These are phyloP conservation scores for Andrena cerasifolii DNA, from an alignment of 1,140 invertebrate genomes.

Conservation along the genomic window DNA sequence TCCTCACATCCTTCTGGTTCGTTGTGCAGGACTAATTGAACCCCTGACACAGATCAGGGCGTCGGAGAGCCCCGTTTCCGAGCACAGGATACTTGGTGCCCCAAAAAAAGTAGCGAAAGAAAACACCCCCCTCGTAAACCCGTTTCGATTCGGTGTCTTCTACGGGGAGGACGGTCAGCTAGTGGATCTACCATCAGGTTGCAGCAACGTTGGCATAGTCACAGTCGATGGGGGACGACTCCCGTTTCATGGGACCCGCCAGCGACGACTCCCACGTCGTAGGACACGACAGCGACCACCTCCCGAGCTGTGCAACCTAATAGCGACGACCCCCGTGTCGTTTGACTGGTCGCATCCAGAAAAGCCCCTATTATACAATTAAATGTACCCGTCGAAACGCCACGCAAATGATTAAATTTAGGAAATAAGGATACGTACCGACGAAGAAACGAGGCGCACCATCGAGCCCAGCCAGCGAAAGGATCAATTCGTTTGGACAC, in stretches of 20 bases:
- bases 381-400: not conserved
- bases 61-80: not conserved
- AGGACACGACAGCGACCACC: conserved; percentile 21
- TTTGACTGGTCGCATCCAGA: not conserved
- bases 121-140: not conserved
- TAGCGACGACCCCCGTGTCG: conserved; percentile 1
- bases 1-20: too few species aligned
- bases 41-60: too few species aligned
- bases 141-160: not conserved
- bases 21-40: too few species aligned
- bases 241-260: conserved; percentile 17
- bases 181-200: conserved; percentile 17
- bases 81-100: not conserved
- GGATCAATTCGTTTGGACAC: conserved; percentile 74
- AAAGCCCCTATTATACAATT: not conserved
- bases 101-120: not conserved
- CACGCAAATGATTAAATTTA: too few species aligned
- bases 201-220: conserved; percentile 9
- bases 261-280: not conserved
- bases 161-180: not conserved
- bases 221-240: conserved; percentile 24
- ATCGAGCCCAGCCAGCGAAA: conserved; percentile 41
- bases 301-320: conserved; percentile 11
- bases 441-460: not conserved
- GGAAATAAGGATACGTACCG: too few species aligned